Conservation (phyloP, 2,888 invertebrate species). For the Yponomeuta evonymella region DNA sequence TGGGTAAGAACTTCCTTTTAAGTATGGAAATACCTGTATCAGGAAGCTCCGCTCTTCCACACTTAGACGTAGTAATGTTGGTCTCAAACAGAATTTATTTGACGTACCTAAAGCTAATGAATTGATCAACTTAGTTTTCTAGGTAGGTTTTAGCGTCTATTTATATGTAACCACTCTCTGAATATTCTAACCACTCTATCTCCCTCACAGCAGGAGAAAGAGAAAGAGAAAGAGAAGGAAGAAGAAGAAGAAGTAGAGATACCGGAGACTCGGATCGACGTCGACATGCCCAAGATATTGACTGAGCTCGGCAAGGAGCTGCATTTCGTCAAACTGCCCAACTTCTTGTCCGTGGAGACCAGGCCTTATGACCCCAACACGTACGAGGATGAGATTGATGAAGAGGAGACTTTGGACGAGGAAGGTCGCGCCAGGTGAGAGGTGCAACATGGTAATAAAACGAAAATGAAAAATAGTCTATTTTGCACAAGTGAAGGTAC, state of each 20-base stretch:
- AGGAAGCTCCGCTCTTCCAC: no score
- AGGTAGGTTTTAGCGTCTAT: no score
- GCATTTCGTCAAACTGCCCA: slow-evolving; percentile 97
- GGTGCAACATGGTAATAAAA: no score
- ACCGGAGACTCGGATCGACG: slow-evolving; percentile 96
- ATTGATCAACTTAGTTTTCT: no score
- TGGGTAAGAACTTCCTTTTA: no score
- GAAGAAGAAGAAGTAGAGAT: slow-evolving; percentile 87
- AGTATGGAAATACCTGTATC: no score
- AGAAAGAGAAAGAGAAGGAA: slow-evolving; percentile 72
- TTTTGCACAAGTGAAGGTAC: no score
- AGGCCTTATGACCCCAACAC: slow-evolving; percentile 95
- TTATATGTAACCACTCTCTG: no score
- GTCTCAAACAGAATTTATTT: no score
- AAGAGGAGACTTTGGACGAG: slow-evolving; percentile 97
- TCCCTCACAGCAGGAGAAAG: slow-evolving; percentile 36
- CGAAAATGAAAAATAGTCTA: no score
- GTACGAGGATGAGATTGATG: slow-evolving; percentile 99
- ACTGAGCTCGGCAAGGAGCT: slow-evolving; percentile 94
- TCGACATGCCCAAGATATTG: slow-evolving; percentile 96
- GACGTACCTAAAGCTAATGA: no score
- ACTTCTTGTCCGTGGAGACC: slow-evolving; percentile 98
- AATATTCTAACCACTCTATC: background rate
- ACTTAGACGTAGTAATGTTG: no score
- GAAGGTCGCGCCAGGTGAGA: slow-evolving; percentile 91